These are phyloP conservation scores for Coccyzus lansbergi DNA, from an alignment of 2,797 vertebrate species.

Conservation along the genomic window DNA sequence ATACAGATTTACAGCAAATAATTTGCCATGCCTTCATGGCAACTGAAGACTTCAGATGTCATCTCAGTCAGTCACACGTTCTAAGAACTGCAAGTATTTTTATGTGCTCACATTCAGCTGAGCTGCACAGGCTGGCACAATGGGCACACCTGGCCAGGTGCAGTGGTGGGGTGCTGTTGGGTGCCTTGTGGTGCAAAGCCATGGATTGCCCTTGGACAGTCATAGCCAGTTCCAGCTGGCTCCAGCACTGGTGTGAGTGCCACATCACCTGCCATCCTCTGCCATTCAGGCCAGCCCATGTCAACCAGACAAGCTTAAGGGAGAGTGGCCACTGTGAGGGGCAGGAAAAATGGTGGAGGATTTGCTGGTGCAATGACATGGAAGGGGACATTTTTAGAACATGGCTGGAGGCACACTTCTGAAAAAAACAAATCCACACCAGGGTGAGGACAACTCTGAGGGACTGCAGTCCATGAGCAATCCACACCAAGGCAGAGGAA, in stretches of 20 bases:
- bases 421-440: not conserved
- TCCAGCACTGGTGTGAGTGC: too few relatives aligned
- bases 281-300: not conserved
- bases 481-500: accelerated
- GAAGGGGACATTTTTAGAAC: not conserved
- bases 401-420: not conserved
- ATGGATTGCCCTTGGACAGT: too few relatives aligned
- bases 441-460: not conserved
- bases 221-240: too few relatives aligned
- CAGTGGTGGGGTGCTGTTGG: too few relatives aligned
- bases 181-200: too few relatives aligned
- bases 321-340: not conserved
- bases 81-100: not conserved
- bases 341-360: not conserved
- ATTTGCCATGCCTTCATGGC: not conserved
- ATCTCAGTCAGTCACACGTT: not conserved
- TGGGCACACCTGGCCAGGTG: too few relatives aligned
- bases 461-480: not conserved
- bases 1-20: not conserved
- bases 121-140: too few relatives aligned
- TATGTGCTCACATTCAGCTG: too few relatives aligned
- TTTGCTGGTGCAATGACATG: not conserved
- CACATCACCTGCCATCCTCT: too few relatives aligned
- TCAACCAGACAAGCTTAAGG: not conserved
- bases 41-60: not conserved